Base-by-base conservation (phyloP, 1,140 invertebrate genomes). In the Aleiodes sp. region DNA sequence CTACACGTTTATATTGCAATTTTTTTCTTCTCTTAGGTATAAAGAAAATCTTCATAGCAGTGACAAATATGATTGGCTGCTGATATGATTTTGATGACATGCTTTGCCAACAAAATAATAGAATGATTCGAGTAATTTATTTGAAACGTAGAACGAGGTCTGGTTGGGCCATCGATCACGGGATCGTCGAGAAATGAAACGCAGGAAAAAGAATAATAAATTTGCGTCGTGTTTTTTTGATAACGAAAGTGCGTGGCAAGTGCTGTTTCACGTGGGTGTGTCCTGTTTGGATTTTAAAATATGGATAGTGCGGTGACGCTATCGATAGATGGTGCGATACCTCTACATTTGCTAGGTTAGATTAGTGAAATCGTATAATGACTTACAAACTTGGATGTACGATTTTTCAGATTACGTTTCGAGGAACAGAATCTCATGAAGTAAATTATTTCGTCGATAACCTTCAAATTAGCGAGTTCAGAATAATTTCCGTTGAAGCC, bases 241-340 rank as follows among this genome's bases (percentile, higher is more conserved):
- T 43, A 43, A 43, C n/a, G 37, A 39, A 43, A 16, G 39, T 43
- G 39, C 19, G n/a, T 6, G 39, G 39, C 14, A 16, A 16, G 39
- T 43, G 39, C 7, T 39, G 10, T 14, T 16, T 16, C n/a, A 43
- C n/a, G 39, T 43, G n/a, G 39, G 39, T 43, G 39, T 43, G 39
- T 43, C 39, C 39, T 16, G 39, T 43, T 43, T 43, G 39, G 39
- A 43, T 43, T 43, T 43, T 16, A n/a, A 43, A 43, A 43, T 43
- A 43, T 16, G 39, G 39, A 16, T 8, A 16, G n/a, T 43, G 19
- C 19, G 39, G 19, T 43, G 39, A 43, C 39, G 39, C 39, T 16
- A 43, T 43, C n/a, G 12, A 2, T 43, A 14, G 39, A 39, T 39
- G 39, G 56, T 21, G 56, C 56, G 29, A 28, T 33, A 4, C 1